phyloP scores from a whole-genome alignment of 2,797 vertebrate species.

The Lates japonicus region DNA sequence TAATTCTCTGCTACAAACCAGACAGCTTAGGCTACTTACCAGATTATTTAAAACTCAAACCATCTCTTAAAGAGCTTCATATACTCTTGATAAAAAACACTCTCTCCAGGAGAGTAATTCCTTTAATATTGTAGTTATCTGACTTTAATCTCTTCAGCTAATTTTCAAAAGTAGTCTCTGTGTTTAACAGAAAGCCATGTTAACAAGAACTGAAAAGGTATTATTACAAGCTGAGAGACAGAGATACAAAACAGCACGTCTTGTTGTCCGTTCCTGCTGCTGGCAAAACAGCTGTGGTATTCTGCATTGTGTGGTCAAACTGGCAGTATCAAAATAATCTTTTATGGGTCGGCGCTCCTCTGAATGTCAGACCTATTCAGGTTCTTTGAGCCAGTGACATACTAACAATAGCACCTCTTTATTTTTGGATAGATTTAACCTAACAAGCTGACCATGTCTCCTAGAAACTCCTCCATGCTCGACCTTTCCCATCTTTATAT shows the following conservation, averaged over 20 bases:
- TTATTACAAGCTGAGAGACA: neutral
- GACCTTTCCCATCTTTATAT: neutral
- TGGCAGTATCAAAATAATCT: slow-evolving; percentile 15
- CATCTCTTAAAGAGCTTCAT: neutral
- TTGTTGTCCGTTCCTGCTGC: slow-evolving; percentile 27
- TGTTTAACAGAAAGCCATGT: neutral
- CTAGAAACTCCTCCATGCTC: neutral
- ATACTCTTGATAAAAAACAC: slow-evolving; percentile 7
- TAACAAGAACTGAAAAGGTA: neutral
- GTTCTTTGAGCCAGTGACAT: slow-evolving; percentile 28
- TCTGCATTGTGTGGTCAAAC: slow-evolving; percentile 11
- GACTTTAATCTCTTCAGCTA: neutral
- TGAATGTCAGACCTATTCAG: slow-evolving; percentile 35
- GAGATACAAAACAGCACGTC: slow-evolving; percentile 14
- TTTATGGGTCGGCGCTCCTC: slow-evolving; percentile 29
- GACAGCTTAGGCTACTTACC: neutral
- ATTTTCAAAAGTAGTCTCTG: slow-evolving; percentile 3
- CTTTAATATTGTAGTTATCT: neutral
- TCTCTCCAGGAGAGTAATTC: neutral
- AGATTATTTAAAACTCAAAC: slow-evolving; percentile 27
- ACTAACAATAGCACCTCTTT: slow-evolving; percentile 1
- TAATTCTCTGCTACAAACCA: neutral
- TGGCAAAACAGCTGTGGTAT: slow-evolving; percentile 28
- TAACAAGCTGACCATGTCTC: slow-evolving; percentile 11
- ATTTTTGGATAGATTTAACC: slow-evolving; percentile 17